Evolutionary conservation across 2,797 vertebrate species (phyloP).

Genomic region (Amblyraja radiata): DNA sequence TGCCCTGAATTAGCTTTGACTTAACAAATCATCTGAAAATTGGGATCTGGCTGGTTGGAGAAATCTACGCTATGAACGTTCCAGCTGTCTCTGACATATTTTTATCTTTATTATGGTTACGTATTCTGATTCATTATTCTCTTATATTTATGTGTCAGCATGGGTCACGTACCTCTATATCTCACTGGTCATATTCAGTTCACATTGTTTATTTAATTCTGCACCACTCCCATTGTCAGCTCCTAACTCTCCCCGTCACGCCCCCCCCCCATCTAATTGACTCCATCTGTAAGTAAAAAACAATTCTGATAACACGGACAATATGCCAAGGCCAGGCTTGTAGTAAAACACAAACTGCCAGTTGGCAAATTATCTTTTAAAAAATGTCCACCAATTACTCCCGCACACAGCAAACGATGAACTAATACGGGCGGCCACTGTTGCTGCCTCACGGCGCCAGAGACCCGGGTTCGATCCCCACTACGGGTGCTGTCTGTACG

Average conservation of each 20-base stretch:
- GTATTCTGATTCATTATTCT: not conserved
- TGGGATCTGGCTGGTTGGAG: not conserved
- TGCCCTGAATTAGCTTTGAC: not conserved
- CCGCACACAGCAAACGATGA: not conserved
- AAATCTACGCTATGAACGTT: not conserved
- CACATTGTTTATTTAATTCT: not conserved
- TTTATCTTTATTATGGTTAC: not conserved
- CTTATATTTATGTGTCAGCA: not conserved
- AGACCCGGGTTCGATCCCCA: too few relatives aligned
- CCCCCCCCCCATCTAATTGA: not conserved
- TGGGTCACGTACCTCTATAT: not conserved
- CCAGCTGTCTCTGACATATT: not conserved
- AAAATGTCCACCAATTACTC: not conserved
- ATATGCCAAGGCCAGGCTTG: not conserved
- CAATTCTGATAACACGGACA: not conserved
- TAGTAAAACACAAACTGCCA: not conserved
- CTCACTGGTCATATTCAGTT: slow-evolving; percentile 7
- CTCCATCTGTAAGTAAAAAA: not conserved
- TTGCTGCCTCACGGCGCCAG: too few relatives aligned
- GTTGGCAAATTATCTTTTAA: not conserved
- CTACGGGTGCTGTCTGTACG: too few relatives aligned
- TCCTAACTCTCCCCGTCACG: not conserved
- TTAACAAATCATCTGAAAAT: not conserved
- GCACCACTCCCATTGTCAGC: slow-evolving; percentile 13
- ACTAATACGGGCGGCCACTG: too few relatives aligned